Evolutionary conservation across 2,888 invertebrate species (phyloP), one percentile per base, ranked within the genome.

Genomic region (Reticulitermes lucifugus): DNA sequence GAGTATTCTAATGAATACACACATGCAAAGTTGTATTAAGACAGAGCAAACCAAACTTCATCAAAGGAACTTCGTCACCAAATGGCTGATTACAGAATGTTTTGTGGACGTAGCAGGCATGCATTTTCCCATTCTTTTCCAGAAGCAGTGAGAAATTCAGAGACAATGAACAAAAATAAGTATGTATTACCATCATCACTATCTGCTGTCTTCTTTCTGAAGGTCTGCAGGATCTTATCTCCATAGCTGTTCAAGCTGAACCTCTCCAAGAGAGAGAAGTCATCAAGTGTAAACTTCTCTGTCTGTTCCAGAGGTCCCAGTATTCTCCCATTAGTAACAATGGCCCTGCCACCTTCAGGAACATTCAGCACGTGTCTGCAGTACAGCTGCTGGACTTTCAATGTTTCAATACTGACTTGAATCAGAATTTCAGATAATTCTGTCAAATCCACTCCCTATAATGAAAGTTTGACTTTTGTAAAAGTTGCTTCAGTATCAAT

Each of bases 291-390:
- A 90, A 99, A 98, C 41, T 91, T 91, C 90, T 99, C 98, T 41
- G 93, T 91, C 0, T 92, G 91, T 2, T 93, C 91, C 12, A 99
- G 91, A 0, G 98, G 98, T 0, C 98, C 99, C 85, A 98, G 92
- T 59, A 98, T 93, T 87, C 97, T 93, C 21, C 98, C 98, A 92
- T 99, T 99, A 85, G 96, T 95, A 25, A 98, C 92, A 6, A 99
- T 92, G 0, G 95, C 96, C 86, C 95, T 93, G 82, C 93, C 93
- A 6, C 96, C 94, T 22, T 93, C 92, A 35, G 92, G 91, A 87
- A 98, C 91, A 59, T 94, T 94, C 43, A 98, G 90, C 14, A 96
- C 95, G 84, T 95, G 93, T 88, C 94, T 94, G 84, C 94, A 93
- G 90, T 96, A 95, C 60, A 95, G 93, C 21, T 94, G 89, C 87